Percentiles rank a stretch among this genome's conserved stretches.
Conservation (phyloP, 2,113 vertebrate genomes). For the Steatornis caripensis region DNA sequence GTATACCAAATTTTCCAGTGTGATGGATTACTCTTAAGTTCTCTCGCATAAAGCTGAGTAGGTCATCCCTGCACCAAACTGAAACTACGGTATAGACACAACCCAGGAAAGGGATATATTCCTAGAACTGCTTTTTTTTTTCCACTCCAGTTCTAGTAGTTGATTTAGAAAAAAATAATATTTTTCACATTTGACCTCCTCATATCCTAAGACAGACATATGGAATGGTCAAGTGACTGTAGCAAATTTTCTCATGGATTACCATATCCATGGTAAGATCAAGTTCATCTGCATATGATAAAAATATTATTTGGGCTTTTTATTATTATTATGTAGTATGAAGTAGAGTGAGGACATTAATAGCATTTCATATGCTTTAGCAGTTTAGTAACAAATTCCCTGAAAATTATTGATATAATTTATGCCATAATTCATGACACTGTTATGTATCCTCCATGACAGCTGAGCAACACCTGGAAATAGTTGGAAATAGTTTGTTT, state of each 20-base stretch:
- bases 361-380: neutral
- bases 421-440: neutral
- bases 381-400: neutral
- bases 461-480: neutral
- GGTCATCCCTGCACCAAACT: neutral
- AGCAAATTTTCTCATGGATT: neutral
- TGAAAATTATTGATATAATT: neutral
- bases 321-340: neutral
- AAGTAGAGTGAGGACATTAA: neutral
- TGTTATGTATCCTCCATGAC: neutral
- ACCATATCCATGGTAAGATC: neutral
- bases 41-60: neutral
- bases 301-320: neutral
- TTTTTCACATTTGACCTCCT: neutral
- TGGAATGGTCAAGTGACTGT: neutral
- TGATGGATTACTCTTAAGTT: neutral
- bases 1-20: fast-evolving
- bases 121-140: neutral
- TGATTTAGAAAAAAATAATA: neutral
- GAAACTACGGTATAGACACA: neutral
- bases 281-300: neutral
- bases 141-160: neutral
- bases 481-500: neutral
- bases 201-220: neutral
- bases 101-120: neutral